Base-by-base conservation (phyloP, 2,888 invertebrate species). In the Dicyrtomina minuta region DNA sequence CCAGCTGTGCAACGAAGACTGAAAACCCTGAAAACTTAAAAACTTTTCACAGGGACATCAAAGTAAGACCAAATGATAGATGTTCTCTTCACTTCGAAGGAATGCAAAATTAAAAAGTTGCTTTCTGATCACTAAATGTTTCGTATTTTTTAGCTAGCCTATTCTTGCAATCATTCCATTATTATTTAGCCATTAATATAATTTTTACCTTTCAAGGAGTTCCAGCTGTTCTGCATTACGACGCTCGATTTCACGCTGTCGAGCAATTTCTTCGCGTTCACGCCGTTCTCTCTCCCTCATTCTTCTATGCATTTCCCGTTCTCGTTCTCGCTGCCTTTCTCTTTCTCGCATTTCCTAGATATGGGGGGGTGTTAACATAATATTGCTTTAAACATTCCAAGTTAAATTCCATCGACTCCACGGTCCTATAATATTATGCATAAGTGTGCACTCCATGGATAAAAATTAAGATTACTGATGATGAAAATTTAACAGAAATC, bases 191-290 rank as follows among this genome's bases (percentile, higher is more conserved):
- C n/a, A n/a, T n/a, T n/a, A n/a, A n/a, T n/a, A n/a, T n/a, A n/a
- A n/a, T n/a, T n/a, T n/a, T n/a, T 62, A 73, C 72, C 70, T 66
- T 66, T 73, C 72, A 0, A 73, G 51, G 0, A 64, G 65, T n/a
- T 74, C 75, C 1, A 73, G 26, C 39, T 77, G 75, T n/a, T 75
- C 65, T n/a, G 70, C 56, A 67, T 70, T 70, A 12, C 90, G 86
- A 2, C 92, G 85, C 80, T 94, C 92, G 13, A 90, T 87, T 80
- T 92, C 92, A 5, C 90, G 86, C 77, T 91, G 88, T 27, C 90
- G 87, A 53, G 89, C 86, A 77, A 89, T 88, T 79, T 92, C 91
- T 77, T 91, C 89, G 64, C 91, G 87, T 41, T 92, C 85, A 79
- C 93, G 90, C 51, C 93, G 87, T 20, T 89, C 84, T 27, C 90